These are phyloP conservation scores for Dynastes grantii DNA, from an alignment of 2,888 invertebrate species.

Conservation along the genomic window DNA sequence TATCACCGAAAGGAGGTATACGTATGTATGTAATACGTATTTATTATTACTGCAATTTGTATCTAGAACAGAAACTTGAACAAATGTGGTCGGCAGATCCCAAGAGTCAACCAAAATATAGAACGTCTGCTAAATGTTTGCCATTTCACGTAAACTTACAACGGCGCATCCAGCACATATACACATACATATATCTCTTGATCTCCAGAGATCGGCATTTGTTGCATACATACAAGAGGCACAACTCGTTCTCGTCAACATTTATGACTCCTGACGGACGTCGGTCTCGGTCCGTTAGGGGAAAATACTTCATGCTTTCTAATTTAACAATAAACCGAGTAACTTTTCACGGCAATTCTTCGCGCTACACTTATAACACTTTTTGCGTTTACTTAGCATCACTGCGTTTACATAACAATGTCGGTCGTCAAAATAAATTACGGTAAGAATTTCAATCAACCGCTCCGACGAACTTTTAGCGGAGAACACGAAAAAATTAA, in stretches of 20 bases:
- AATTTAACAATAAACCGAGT: conserved; percentile 26
- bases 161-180: neutral
- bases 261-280: neutral
- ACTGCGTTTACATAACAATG: conserved; percentile 8
- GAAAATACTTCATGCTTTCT: conserved; percentile 21
- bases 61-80: conserved; percentile 23
- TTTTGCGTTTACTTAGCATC: neutral
- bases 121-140: conserved; percentile 28
- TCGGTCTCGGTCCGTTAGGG: too few species aligned
- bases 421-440: conserved; percentile 15
- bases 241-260: neutral
- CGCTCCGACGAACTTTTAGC: neutral
- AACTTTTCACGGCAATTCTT: conserved; percentile 18
- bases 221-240: conserved; percentile 9
- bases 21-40: neutral
- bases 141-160: conserved; percentile 12
- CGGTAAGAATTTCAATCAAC: conserved; percentile 22
- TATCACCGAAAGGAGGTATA: neutral
- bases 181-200: conserved; percentile 8
- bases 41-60: conserved; percentile 30
- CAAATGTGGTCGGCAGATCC: neutral
- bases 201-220: neutral
- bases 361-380: conserved; percentile 10
- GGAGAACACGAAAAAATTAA: neutral
- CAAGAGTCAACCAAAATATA: conserved; percentile 13